phyloP scores from a whole-genome alignment of 2,113 vertebrate genomes.

The Pomatostomus ruficeps region DNA sequence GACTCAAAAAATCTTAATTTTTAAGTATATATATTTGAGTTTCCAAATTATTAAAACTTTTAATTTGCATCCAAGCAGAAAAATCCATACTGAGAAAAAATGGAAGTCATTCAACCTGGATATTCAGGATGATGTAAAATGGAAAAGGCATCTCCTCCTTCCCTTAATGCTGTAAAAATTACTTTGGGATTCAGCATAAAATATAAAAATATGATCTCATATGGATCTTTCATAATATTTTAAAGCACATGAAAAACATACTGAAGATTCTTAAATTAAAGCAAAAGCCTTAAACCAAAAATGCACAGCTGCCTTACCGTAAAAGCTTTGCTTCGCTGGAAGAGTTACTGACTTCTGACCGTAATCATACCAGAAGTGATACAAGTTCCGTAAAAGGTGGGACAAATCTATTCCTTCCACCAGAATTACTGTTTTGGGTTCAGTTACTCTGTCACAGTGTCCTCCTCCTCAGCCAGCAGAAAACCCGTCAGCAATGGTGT shows the following conservation, averaged over 20 bases:
- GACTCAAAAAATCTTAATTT: not conserved
- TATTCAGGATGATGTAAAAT: not conserved
- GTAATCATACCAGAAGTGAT: rapidly evolving
- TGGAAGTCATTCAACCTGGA: not conserved
- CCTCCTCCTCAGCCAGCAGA: not conserved
- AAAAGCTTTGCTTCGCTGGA: not conserved
- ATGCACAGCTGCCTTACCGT: not conserved
- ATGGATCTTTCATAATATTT: not conserved
- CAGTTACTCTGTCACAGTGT: rapidly evolving
- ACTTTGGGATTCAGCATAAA: not conserved
- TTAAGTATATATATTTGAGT: not conserved
- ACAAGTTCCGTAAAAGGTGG: not conserved
- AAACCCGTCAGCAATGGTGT: rapidly evolving
- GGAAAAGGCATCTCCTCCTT: not conserved
- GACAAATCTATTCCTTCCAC: not conserved
- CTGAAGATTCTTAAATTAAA: not conserved
- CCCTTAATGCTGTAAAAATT: not conserved
- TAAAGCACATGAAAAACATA: not conserved
- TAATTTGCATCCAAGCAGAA: not conserved
- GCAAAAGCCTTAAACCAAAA: not conserved
- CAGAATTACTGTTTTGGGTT: not conserved
- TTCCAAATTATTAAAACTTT: not conserved
- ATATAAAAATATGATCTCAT: not conserved
- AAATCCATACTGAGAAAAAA: not conserved
- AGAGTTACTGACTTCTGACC: not conserved